Evolutionary conservation across 1,140 invertebrate species (phyloP).

Genomic region (Orussus abietinus): DNA sequence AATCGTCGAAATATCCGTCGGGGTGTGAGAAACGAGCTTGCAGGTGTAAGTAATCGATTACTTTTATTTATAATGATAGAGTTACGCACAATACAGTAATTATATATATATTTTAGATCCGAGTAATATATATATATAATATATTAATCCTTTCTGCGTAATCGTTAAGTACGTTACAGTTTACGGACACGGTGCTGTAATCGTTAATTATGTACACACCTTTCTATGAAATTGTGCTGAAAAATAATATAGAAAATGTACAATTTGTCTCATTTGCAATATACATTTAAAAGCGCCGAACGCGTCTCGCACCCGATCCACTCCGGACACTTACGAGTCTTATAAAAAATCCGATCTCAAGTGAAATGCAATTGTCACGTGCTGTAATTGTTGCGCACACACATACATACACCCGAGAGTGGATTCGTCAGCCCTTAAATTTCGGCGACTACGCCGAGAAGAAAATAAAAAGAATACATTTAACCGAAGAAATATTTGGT

Average conservation of each 20-base stretch:
- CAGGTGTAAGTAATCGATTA: constrained; percentile 29
- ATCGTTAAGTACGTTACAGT: constrained; percentile 36
- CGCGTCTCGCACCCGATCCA: constrained; percentile 8
- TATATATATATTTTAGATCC: constrained; percentile 22
- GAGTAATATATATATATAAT: constrained; percentile 11
- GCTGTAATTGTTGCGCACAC: too few relatives aligned
- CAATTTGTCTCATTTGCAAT: constrained; percentile 12
- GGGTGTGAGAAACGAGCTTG: too few relatives aligned
- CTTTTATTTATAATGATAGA: constrained; percentile 30
- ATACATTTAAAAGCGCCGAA: constrained; percentile 16
- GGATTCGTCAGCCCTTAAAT: too few relatives aligned
- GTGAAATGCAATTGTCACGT: too few relatives aligned
- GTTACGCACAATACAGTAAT: constrained; percentile 30
- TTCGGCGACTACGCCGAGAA: too few relatives aligned
- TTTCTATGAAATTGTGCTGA: constrained; percentile 28
- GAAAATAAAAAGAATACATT: too few relatives aligned
- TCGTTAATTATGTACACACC: constrained; percentile 32
- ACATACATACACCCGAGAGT: too few relatives aligned
- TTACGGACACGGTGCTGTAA: constrained; percentile 33
- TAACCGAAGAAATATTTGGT: too few relatives aligned
- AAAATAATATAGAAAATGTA: constrained; percentile 28
- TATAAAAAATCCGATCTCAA: constrained; percentile 11
- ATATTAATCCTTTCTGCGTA: constrained; percentile 24
- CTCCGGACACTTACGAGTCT: constrained; percentile 10
- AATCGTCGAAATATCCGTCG: too few relatives aligned